Base-by-base conservation (phyloP, 1,140 invertebrate species). In the Brachionus paranguensis region DNA sequence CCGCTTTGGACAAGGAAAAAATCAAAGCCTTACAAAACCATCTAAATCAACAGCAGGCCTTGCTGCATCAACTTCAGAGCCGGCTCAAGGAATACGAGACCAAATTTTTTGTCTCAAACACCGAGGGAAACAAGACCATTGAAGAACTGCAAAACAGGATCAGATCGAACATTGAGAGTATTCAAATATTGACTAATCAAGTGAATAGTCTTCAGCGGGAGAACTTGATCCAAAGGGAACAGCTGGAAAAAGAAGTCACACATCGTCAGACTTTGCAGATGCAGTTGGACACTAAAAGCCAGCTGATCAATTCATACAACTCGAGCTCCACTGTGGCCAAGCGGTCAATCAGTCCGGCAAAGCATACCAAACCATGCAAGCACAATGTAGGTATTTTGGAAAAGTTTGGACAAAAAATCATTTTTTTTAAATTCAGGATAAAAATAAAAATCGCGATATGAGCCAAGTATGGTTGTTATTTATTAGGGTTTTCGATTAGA, bases 11-110 rank as follows among this genome's bases (percentile, higher is more conserved):
- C 41, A 83, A 50, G 55, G 45, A 70, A 50, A 65, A 70, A 83
- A 83, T 86, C 20, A 84, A 88, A 88, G 87, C 87, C 27, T 84
- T 89, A 24, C 88, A 89, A 86, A 87, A 85, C 72, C 88, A 89
- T 84, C 87, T 88, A 2, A 85, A 86, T 45, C 88, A 89, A 41
- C 88, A 89, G 78, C 88, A 89, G 84, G 86, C 88, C 6, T 85
- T 89, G 37, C 85, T 89, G 0, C 86, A 88, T 76, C 88, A 89
- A 85, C 86, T 89, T 4, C 86, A 88, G 84, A 86, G 85, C 27
- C 84, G 87, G 24, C 87, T 89, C 3, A 88, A 89, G 68, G 88
- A 89, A 85, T 86, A 89, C 79, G 88, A 89, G 88, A 72, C 68
- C 2, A 72, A 88, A 86, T 86, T 88, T 86, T 68, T 41, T 50